Conservation (phyloP, 2,888 invertebrate genomes). For the Electrophaes corylata region DNA sequence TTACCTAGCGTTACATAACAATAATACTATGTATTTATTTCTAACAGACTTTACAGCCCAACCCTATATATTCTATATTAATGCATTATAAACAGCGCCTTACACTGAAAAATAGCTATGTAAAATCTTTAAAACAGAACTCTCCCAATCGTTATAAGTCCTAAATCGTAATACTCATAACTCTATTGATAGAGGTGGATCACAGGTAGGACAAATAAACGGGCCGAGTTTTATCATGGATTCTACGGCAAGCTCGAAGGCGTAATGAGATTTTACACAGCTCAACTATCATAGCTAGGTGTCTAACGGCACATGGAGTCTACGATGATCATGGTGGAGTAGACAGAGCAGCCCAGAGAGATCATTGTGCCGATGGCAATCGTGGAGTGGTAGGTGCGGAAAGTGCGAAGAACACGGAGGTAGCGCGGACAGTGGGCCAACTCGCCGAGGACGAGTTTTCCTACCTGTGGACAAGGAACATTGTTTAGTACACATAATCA, state of each 20-base stretch:
- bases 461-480: constrained; percentile 78
- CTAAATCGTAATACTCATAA: neutral
- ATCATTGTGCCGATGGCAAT: constrained; percentile 92
- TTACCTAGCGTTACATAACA: constrained; percentile 27
- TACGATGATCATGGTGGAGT: constrained; percentile 77
- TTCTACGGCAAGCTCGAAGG: constrained; percentile 1
- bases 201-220: neutral
- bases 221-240: neutral
- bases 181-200: constrained; percentile 1
- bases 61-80: neutral
- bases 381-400: constrained; percentile 90
- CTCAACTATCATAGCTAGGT: neutral
- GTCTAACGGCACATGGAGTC: constrained; percentile 72
- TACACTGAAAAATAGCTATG: constrained; percentile 20
- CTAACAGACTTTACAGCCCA: constrained; percentile 48
- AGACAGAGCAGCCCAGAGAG: constrained; percentile 73
- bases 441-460: constrained; percentile 88
- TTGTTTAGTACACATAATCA: no score
- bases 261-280: constrained; percentile 17
- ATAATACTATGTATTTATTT: constrained; percentile 17
- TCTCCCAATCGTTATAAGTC: neutral
- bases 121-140: constrained; percentile 7
- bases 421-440: constrained; percentile 92
- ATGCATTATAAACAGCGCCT: constrained; percentile 27
- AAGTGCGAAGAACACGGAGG: constrained; percentile 88